Base-by-base conservation (phyloP, 2,797 vertebrate genomes). In the Orestias chungarensis region DNA sequence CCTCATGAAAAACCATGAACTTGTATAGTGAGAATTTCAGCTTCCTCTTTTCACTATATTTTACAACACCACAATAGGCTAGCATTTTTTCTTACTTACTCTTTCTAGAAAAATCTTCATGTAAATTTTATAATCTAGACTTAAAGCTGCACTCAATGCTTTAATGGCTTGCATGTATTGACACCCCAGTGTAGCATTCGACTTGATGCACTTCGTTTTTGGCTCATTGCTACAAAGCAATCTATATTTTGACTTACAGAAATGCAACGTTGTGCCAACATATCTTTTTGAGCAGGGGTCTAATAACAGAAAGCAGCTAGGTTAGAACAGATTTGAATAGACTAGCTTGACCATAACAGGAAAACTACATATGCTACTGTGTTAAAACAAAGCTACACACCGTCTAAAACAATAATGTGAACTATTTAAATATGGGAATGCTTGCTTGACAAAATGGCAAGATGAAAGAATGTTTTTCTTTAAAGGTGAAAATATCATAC, bases 201-300 rank as follows among this genome's bases (percentile, higher is more conserved):
- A 44, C 40, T 42, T 1, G 40, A 42, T 9, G 12, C 40, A 42
- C 40, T 42, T 42, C 12, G 8, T 42, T 42, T 47, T 23, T 2
- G 1, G 14, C 46, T 23, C 23, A 4, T 47, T 47, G 54, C 29
- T 33, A 4, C 29, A 10, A 1, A 11, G 55, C 18, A 20, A 20
- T 18, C 18, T 17, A 59, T 10, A 59, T 62, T 49, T 47, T 9
- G 15, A 15, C 23, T 17, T 12, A 61, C 23, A 23, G 55, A 71
- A 6, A 40, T 3, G 14, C 23, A 61, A 9, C 4, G 23, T 8
- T 15, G 14, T 70, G n/a, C 18, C 29, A 38, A 85, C 82, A 23
- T 59, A 68, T 64, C 50, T 65, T 72, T 76, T 82, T 73, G 80
- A 67, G 72, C 31, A 49, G 23, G 49, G 14, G 38, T 71, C 49